Conservation (phyloP, 2,888 invertebrate genomes). For the Trissolcus japonicus region DNA sequence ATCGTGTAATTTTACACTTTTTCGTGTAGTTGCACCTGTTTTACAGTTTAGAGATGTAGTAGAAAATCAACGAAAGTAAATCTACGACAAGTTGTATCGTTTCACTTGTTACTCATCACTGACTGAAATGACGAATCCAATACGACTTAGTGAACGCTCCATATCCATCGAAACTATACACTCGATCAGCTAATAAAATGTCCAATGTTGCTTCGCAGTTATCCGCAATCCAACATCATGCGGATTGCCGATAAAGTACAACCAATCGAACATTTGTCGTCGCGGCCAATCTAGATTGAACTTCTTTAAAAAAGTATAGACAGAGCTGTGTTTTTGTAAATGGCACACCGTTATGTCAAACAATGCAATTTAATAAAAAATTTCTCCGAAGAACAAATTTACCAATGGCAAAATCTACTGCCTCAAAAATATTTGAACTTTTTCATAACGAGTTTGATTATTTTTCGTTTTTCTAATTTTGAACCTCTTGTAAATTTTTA, state of each 20-base stretch:
- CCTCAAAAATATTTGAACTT: too few species aligned
- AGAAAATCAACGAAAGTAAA: too few species aligned
- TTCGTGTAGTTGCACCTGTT: too few species aligned
- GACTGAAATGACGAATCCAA: slow-evolving; percentile 22
- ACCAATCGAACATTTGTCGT: slow-evolving; percentile 46
- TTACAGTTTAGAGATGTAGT: too few species aligned
- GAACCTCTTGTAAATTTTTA: too few species aligned
- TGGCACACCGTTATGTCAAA: slow-evolving; percentile 31
- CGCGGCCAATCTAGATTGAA: slow-evolving; percentile 45
- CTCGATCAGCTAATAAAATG: slow-evolving; percentile 20
- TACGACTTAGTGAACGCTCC: slow-evolving; percentile 17
- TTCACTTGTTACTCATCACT: not conserved
- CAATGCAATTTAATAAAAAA: slow-evolving; percentile 25
- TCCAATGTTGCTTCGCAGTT: slow-evolving; percentile 44
- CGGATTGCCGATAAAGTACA: slow-evolving; percentile 43
- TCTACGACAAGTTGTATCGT: too few species aligned
- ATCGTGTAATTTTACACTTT: too few species aligned
- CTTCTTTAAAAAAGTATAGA: slow-evolving; percentile 39
- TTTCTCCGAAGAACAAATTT: too few species aligned
- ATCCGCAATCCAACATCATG: slow-evolving; percentile 29
- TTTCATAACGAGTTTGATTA: not conserved
- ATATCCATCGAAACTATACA: slow-evolving; percentile 12
- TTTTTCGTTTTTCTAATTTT: not conserved
- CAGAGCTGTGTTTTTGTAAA: slow-evolving; percentile 41
- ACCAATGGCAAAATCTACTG: too few species aligned